These are phyloP conservation scores for Subacronicta megacephala DNA, from an alignment of 2,888 invertebrate genomes.

Conservation along the genomic window DNA sequence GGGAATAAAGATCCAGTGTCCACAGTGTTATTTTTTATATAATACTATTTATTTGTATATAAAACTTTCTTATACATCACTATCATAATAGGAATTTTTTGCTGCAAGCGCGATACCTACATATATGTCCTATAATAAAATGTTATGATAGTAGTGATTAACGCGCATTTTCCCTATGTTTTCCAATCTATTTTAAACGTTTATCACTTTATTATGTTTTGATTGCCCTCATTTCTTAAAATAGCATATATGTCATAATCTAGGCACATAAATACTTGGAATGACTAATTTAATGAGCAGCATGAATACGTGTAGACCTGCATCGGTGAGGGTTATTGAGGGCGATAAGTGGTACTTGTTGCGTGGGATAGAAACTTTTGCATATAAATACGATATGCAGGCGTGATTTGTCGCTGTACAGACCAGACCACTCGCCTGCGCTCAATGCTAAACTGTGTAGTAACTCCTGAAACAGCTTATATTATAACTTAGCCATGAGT, in stretches of 20 bases:
- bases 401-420: conserved; percentile 71
- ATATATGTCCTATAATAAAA: neutral
- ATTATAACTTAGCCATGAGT: conserved; percentile 33
- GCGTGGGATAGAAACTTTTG: conserved; percentile 77
- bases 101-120: neutral
- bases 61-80: too few relatives aligned
- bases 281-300: conserved; percentile 55
- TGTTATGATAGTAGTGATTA: conserved; percentile 13
- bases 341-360: conserved; percentile 77
- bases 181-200: conserved; percentile 39
- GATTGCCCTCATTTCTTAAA: conserved; percentile 28
- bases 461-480: conserved; percentile 43
- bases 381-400: conserved; percentile 71
- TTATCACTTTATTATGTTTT: conserved; percentile 26
- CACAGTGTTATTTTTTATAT: too few relatives aligned
- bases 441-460: conserved; percentile 65
- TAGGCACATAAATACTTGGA: conserved; percentile 42
- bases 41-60: too few relatives aligned
- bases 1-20: conserved; percentile 50
- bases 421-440: conserved; percentile 62
- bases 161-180: conserved; percentile 18
- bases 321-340: conserved; percentile 54
- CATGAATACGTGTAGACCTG: conserved; percentile 47
- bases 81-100: neutral
- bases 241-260: conserved; percentile 22